A percentile compares a stretch with the other conserved stretches of the same genome.
Evolutionary conservation across 2,797 vertebrate species (phyloP).

Genomic region (Pelochelys cantorii): DNA sequence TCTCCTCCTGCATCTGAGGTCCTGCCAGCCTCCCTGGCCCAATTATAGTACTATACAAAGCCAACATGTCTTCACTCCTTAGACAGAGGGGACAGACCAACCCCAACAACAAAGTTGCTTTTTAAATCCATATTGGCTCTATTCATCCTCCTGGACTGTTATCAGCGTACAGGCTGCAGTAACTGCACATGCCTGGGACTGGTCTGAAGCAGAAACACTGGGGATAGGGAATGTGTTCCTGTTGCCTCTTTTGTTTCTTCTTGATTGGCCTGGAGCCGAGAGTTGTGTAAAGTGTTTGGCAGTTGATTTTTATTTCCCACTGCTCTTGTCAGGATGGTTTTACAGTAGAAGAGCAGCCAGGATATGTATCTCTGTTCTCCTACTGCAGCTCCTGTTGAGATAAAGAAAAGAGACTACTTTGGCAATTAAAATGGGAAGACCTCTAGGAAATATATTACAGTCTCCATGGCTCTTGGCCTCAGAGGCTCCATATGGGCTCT

Average conservation of each 20-base stretch:
- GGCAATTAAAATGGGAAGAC: constrained; percentile 37
- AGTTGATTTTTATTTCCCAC: constrained; percentile 27
- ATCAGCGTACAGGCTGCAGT: not conserved
- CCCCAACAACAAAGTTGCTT: not conserved
- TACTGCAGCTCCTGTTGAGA: not conserved
- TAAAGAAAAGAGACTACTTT: constrained; percentile 42
- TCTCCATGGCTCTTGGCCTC: constrained; percentile 30
- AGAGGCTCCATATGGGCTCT: constrained; percentile 53
- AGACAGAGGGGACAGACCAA: not conserved
- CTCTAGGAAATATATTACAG: not conserved
- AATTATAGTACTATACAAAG: not conserved
- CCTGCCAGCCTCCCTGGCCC: not conserved
- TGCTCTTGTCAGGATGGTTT: not conserved
- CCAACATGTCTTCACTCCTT: not conserved
- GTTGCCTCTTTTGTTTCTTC: constrained; percentile 23
- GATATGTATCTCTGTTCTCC: constrained; percentile 8
- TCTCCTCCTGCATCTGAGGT: not conserved
- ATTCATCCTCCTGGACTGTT: not conserved
- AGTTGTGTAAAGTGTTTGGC: not conserved
- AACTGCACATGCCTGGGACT: not conserved
- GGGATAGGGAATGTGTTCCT: accelerated
- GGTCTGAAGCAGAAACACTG: not conserved
- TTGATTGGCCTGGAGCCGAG: not conserved
- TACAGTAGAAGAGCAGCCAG: constrained; percentile 32
- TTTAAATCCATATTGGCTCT: not conserved